Evolutionary conservation across 2,113 vertebrate species (phyloP).

Genomic region (Xiphophorus hellerii): DNA sequence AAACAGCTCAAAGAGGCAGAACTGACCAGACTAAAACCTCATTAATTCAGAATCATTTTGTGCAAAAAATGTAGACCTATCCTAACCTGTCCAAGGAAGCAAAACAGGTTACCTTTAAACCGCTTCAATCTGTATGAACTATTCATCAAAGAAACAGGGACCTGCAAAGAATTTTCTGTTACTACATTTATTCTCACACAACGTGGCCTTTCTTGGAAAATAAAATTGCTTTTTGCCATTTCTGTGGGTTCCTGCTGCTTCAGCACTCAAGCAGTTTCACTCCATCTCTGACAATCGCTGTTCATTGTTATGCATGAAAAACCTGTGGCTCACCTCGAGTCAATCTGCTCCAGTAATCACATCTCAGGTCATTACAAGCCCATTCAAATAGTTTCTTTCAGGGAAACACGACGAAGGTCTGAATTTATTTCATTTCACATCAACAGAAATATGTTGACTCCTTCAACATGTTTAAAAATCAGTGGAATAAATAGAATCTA

Average conservation of each 20-base stretch:
- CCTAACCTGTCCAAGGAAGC: too few species aligned
- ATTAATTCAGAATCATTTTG: too few species aligned
- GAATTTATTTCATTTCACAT: not conserved
- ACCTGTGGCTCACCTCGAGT: not conserved
- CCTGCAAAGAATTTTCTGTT: not conserved
- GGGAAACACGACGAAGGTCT: not conserved
- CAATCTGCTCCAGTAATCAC: too few species aligned
- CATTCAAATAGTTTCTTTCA: not conserved
- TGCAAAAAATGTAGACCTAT: too few species aligned
- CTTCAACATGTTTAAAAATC: not conserved
- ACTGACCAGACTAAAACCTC: too few species aligned
- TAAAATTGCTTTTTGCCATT: not conserved
- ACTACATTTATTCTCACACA: not conserved
- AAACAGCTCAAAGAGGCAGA: too few species aligned
- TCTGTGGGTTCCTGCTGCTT: not conserved
- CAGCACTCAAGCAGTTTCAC: slow-evolving; percentile 7
- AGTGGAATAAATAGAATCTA: too few species aligned
- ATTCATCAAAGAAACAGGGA: not conserved
- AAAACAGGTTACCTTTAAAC: too few species aligned
- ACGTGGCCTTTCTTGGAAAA: too few species aligned
- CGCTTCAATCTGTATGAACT: too few species aligned
- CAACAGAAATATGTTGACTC: not conserved
- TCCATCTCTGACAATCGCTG: not conserved
- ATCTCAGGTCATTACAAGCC: not conserved
- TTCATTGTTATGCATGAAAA: not conserved